Evolutionary conservation across 2,797 vertebrate genomes (phyloP).

Genomic region (Acanthopagrus latus): DNA sequence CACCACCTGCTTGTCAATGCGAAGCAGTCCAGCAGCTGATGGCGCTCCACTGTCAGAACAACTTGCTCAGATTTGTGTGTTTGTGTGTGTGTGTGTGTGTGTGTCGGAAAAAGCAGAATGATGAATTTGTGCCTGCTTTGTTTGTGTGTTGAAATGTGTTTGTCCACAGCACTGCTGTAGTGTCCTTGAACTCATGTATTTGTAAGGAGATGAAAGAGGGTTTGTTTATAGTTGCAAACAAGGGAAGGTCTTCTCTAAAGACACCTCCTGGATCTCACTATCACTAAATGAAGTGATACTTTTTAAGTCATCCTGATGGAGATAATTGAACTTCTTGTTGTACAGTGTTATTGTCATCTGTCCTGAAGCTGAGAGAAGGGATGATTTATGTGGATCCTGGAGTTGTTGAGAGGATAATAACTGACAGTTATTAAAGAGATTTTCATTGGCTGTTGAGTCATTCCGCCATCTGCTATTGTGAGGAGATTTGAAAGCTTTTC

Average conservation of each 20-base stretch:
- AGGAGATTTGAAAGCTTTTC: conserved; percentile 25
- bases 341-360: conserved; percentile 5
- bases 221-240: conserved; percentile 23
- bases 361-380: conserved; percentile 21
- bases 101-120: conserved; percentile 17
- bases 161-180: conserved; percentile 11
- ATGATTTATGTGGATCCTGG: conserved; percentile 11
- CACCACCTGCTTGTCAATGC: conserved; percentile 64
- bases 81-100: background rate
- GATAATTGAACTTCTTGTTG: conserved; percentile 1
- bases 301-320: background rate
- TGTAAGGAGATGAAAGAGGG: conserved; percentile 24
- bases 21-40: conserved; percentile 53
- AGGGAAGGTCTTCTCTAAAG: conserved; percentile 4
- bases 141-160: conserved; percentile 12
- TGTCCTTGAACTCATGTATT: conserved; percentile 54
- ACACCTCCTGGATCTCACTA: background rate
- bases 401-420: conserved; percentile 51
- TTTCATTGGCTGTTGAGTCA: conserved; percentile 58
- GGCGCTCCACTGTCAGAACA: conserved; percentile 60
- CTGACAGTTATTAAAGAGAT: conserved; percentile 42
- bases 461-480: conserved; percentile 52
- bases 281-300: background rate
- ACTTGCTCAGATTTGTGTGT: conserved; percentile 35
- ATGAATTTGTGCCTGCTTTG: conserved; percentile 23